These are phyloP conservation scores for Cryptocheilus praepositus DNA, from an alignment of 2,888 invertebrate genomes.

Conservation along the genomic window DNA sequence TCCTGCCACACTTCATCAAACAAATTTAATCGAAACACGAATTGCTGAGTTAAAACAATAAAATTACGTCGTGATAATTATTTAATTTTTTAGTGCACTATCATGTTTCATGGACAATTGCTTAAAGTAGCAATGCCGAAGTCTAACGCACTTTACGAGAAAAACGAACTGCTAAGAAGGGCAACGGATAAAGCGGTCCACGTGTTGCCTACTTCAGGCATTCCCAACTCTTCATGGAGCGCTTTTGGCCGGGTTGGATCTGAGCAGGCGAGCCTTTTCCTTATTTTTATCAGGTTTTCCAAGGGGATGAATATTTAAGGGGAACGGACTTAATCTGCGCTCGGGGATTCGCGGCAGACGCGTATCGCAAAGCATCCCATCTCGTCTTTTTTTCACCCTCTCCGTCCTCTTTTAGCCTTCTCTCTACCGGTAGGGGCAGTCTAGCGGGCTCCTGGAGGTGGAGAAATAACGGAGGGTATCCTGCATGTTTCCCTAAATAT, in stretches of 20 bases:
- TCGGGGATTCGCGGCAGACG: slow-evolving; percentile 75
- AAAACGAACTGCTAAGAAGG: slow-evolving; percentile 29
- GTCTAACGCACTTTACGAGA: neutral
- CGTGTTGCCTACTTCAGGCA: slow-evolving; percentile 43
- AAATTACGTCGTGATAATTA: too few relatives aligned
- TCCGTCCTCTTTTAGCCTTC: slow-evolving; percentile 9
- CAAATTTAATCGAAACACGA: too few relatives aligned
- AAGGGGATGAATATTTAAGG: slow-evolving; percentile 79
- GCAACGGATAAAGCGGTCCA: slow-evolving; percentile 41
- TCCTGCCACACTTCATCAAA: too few relatives aligned
- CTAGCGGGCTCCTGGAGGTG: slow-evolving; percentile 30
- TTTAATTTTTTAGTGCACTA: too few relatives aligned
- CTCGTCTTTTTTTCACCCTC: slow-evolving; percentile 29
- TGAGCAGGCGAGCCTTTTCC: slow-evolving; percentile 56
- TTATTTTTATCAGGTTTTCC: slow-evolving; percentile 78
- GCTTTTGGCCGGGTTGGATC: slow-evolving; percentile 23
- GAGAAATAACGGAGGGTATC: slow-evolving; percentile 67
- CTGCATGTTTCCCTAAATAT: slow-evolving; percentile 61
- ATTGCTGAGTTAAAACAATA: too few relatives aligned
- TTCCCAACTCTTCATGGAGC: slow-evolving; percentile 17
- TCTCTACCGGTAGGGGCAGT: slow-evolving; percentile 1
- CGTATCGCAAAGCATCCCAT: slow-evolving; percentile 64
- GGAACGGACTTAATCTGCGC: slow-evolving; percentile 79
- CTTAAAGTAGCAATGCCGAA: neutral
- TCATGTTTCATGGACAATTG: neutral